Percentiles rank a stretch among this genome's conserved stretches.
Evolutionary conservation across 2,113 vertebrate genomes (phyloP).

Genomic region (Clarias macrocephalus): DNA sequence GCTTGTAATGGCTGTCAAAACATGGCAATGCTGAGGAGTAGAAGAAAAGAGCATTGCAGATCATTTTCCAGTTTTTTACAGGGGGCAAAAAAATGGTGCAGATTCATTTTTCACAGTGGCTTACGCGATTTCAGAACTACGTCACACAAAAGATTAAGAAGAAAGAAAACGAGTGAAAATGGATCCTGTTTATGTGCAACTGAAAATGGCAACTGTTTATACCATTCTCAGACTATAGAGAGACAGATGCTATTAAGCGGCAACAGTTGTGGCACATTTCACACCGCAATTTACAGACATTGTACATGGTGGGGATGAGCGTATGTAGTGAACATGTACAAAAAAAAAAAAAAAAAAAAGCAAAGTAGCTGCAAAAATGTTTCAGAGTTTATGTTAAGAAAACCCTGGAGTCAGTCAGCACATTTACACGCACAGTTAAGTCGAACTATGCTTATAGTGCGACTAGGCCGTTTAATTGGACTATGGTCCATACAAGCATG

Average conservation of each 20-base stretch:
- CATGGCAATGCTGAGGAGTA: constrained; percentile 19
- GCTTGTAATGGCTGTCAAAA: constrained; percentile 44
- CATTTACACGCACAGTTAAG: too few species aligned
- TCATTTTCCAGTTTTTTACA: constrained; percentile 49
- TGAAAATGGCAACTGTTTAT: constrained; percentile 46
- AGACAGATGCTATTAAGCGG: constrained; percentile 43
- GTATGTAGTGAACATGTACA: neutral
- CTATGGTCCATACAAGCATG: too few species aligned
- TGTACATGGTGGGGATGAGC: constrained; percentile 43
- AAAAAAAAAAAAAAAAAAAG: neutral
- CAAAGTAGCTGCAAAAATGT: constrained; percentile 36
- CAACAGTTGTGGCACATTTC: constrained; percentile 54
- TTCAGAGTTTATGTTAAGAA: constrained; percentile 60
- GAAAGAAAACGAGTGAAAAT: constrained; percentile 34
- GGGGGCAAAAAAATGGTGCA: constrained; percentile 15
- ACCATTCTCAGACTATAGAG: constrained; percentile 7
- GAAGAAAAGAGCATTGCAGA: constrained; percentile 41
- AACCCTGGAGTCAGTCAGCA: constrained; percentile 33
- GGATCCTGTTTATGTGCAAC: constrained; percentile 41
- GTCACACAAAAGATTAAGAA: constrained; percentile 51
- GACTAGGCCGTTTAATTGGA: too few species aligned
- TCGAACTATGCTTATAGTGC: too few species aligned
- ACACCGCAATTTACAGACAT: constrained; percentile 46
- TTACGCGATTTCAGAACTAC: constrained; percentile 56
- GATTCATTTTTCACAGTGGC: constrained; percentile 59